phyloP scores from a whole-genome alignment of 30 jellyfish, hydroid and myxozoan genomes.

The Aurelia aurita complex sp. Pacific region DNA sequence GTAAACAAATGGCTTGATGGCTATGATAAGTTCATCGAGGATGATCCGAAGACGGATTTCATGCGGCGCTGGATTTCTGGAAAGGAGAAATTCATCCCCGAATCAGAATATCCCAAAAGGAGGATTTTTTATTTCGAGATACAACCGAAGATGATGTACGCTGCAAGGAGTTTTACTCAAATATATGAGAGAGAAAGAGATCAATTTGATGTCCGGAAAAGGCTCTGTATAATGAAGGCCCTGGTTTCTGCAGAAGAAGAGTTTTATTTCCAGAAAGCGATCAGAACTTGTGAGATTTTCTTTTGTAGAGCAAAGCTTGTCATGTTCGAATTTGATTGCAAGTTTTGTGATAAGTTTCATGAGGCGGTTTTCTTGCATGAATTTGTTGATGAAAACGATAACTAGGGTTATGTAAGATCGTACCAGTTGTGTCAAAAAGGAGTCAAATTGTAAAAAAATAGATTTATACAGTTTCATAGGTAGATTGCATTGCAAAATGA shows the following conservation, averaged over 20 bases:
- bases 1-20: slow-evolving; percentile 31
- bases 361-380: too few species aligned
- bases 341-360: too few species aligned
- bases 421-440: too few species aligned
- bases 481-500: too few species aligned
- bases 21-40: slow-evolving; percentile 18
- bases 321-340: too few species aligned
- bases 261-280: slow-evolving; percentile 29
- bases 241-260: slow-evolving; percentile 41
- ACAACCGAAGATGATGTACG: slow-evolving; percentile 33
- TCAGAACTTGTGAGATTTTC: slow-evolving; percentile 25
- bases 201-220: background rate
- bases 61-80: slow-evolving; percentile 34
- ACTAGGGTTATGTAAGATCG: too few species aligned
- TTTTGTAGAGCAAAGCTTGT: slow-evolving; percentile 31
- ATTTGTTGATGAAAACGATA: too few species aligned
- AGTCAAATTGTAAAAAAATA: too few species aligned
- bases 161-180: slow-evolving; percentile 17
- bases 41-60: slow-evolving; percentile 19
- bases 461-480: too few species aligned
- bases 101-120: slow-evolving; percentile 22
- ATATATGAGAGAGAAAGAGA: slow-evolving; percentile 18
- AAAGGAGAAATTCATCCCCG: slow-evolving; percentile 20
- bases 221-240: slow-evolving; percentile 13
- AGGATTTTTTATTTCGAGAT: slow-evolving; percentile 16